phyloP scores from a whole-genome alignment of 1,140 invertebrate species.

The Uloborus diversus region DNA sequence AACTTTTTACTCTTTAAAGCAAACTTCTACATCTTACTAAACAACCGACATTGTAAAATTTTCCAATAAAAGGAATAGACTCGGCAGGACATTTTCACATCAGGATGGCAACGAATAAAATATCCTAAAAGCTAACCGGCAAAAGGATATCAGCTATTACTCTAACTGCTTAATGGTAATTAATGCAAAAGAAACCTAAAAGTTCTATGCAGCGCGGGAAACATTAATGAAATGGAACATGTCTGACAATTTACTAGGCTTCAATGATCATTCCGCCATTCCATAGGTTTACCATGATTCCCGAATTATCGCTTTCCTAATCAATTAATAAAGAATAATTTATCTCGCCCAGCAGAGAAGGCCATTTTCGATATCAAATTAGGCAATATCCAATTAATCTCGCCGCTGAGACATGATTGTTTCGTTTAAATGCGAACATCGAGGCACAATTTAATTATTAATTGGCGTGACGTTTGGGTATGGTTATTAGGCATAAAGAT shows the following conservation, averaged over 20 bases:
- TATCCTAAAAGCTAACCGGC: not conserved
- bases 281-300: slow-evolving; percentile 9
- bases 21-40: too few species aligned
- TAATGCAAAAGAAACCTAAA: slow-evolving; percentile 34
- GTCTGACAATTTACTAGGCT: slow-evolving; percentile 41
- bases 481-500: too few species aligned
- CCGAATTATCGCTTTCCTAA: slow-evolving; percentile 30
- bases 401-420: slow-evolving; percentile 18
- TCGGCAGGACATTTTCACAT: too few species aligned
- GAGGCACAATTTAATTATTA: slow-evolving; percentile 44
- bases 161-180: slow-evolving; percentile 37
- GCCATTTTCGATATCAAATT: slow-evolving; percentile 51
- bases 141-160: slow-evolving; percentile 42
- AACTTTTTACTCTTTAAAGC: too few species aligned
- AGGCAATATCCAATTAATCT: slow-evolving; percentile 42
- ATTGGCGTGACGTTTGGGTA: slow-evolving; percentile 34
- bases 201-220: not conserved
- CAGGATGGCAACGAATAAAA: slow-evolving; percentile 18
- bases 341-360: slow-evolving; percentile 14
- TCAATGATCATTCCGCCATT: slow-evolving; percentile 28
- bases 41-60: too few species aligned
- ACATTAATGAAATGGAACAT: slow-evolving; percentile 47
- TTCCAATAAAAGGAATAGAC: too few species aligned
- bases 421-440: slow-evolving; percentile 23
- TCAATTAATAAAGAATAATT: slow-evolving; percentile 54